These are phyloP conservation scores for Pelosia muscerda DNA, from an alignment of 2,888 invertebrate genomes.

Conservation along the genomic window DNA sequence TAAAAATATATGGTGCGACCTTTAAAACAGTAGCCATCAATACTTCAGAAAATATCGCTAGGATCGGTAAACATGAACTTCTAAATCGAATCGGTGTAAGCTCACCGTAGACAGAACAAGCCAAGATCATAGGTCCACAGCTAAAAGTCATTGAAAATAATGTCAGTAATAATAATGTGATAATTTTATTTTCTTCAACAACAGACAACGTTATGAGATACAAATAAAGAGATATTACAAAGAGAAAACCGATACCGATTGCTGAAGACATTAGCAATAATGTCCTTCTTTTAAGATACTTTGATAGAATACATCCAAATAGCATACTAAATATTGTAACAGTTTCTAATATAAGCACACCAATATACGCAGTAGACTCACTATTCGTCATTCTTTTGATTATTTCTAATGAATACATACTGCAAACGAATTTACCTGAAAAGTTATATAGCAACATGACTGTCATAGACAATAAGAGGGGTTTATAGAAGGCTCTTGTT, in stretches of 20 bases:
- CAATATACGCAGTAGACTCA: slow-evolving; percentile 56
- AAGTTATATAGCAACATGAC: slow-evolving; percentile 63
- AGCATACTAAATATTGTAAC: slow-evolving; percentile 57
- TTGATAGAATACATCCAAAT: slow-evolving; percentile 51
- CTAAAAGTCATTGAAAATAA: slow-evolving; percentile 58
- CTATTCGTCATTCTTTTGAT: slow-evolving; percentile 53
- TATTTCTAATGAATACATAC: slow-evolving; percentile 54
- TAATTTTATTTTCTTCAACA: slow-evolving; percentile 48
- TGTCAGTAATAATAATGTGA: slow-evolving; percentile 54
- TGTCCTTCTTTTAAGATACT: slow-evolving; percentile 53
- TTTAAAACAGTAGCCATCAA: slow-evolving; percentile 54
- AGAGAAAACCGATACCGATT: slow-evolving; percentile 54
- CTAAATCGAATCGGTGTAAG: slow-evolving; percentile 55
- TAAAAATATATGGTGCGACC: slow-evolving; percentile 55
- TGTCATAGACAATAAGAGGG: slow-evolving; percentile 57
- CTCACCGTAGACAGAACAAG: slow-evolving; percentile 57
- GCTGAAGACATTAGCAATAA: slow-evolving; percentile 50
- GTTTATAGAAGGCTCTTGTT: slow-evolving; percentile 61
- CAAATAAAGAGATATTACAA: slow-evolving; percentile 56
- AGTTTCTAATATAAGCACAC: slow-evolving; percentile 62
- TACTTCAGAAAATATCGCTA: slow-evolving; percentile 48
- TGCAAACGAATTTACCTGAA: slow-evolving; percentile 65
- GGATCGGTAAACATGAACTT: slow-evolving; percentile 47
- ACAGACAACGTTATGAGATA: slow-evolving; percentile 53
- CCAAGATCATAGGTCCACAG: slow-evolving; percentile 59